A percentile compares a stretch with the other conserved stretches of the same genome.
phyloP scores from a whole-genome alignment of 64 coral and sea anemone genomes.

The Anthopleura sola region DNA sequence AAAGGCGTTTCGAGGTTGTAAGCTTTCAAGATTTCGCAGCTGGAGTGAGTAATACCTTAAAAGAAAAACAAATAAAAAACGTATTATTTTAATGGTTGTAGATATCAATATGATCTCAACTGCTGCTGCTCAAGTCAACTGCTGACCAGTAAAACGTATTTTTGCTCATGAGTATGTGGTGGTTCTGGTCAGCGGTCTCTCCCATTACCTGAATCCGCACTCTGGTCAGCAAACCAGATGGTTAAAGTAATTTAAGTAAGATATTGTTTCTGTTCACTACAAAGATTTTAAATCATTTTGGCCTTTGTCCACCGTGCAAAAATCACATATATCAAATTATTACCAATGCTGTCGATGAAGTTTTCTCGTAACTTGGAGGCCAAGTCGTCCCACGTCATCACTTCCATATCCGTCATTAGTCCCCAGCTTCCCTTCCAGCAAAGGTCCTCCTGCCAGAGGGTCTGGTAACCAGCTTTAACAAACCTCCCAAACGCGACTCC shows the following conservation, averaged over 20 bases:
- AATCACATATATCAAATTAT: not conserved
- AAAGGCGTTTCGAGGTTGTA: conserved; percentile 37
- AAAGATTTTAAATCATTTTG: no score
- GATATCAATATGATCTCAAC: no score
- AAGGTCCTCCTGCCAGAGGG: conserved; percentile 85
- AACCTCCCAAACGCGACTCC: conserved; percentile 64
- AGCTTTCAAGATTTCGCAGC: conserved; percentile 52
- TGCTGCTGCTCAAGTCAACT: no score
- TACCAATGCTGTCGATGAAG: conserved; percentile 65
- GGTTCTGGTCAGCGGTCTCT: no score
- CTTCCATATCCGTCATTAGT: conserved; percentile 53
- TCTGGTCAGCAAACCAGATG: no score
- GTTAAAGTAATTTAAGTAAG: no score
- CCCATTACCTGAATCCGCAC: no score
- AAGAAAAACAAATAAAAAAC: not conserved
- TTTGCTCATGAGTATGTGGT: no score
- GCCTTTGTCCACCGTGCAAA: no score
- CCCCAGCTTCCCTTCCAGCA: conserved; percentile 73
- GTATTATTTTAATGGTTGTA: not conserved
- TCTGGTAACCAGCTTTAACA: conserved; percentile 88
- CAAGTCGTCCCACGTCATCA: conserved; percentile 30
- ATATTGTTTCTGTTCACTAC: no score
- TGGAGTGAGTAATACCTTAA: conserved; percentile 84
- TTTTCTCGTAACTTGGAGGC: not conserved
- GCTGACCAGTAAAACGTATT: no score